phyloP scores from a whole-genome alignment of 2,113 vertebrate species.

The Menura novaehollandiae region DNA sequence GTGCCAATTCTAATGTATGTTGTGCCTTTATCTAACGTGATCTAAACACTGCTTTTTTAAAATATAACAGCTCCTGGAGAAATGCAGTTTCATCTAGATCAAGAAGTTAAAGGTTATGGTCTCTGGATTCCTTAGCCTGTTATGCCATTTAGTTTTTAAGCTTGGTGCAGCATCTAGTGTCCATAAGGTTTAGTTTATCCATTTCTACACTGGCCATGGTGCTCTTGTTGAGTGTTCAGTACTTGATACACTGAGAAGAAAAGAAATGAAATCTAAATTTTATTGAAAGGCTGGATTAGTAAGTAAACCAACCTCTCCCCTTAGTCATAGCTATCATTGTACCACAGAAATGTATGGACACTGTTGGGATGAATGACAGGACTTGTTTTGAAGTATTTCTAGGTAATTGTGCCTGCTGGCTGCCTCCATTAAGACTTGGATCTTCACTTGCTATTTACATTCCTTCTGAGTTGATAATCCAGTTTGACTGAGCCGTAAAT shows the following conservation, averaged over 20 bases:
- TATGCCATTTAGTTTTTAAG: background rate
- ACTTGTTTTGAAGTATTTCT: conserved; percentile 6
- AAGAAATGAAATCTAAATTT: background rate
- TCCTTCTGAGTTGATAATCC: conserved; percentile 39
- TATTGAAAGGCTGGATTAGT: background rate
- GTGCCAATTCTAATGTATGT: background rate
- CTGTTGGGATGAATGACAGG: background rate
- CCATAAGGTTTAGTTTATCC: conserved; percentile 22
- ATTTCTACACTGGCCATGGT: background rate
- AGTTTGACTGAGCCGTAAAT: conserved; percentile 35
- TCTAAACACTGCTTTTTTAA: background rate
- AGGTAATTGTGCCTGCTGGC: conserved; percentile 37
- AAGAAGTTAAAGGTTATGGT: background rate
- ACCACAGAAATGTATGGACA: background rate
- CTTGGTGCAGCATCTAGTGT: background rate
- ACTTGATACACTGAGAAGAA: background rate
- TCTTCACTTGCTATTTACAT: conserved; percentile 35
- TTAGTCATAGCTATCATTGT: background rate
- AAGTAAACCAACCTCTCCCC: background rate
- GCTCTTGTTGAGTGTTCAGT: background rate
- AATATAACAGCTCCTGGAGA: background rate
- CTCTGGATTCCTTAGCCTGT: conserved; percentile 5
- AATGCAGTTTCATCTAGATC: background rate
- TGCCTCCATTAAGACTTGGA: background rate
- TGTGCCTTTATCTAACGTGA: background rate